phyloP scores from a whole-genome alignment of 2,888 invertebrate species.

The Pristionchus mayeri region DNA sequence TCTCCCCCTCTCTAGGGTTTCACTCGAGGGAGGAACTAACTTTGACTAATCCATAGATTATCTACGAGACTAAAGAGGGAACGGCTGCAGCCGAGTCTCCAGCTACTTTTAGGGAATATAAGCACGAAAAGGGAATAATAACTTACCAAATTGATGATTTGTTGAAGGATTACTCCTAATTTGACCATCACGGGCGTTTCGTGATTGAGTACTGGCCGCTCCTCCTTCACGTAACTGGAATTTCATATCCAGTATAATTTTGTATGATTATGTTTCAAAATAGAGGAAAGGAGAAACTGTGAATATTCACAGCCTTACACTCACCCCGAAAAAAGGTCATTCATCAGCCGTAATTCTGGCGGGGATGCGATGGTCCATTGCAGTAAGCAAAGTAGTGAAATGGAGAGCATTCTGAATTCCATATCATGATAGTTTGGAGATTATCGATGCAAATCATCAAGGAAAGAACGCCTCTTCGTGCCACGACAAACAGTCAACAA shows the following conservation, averaged over 20 bases:
- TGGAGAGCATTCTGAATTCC: background rate
- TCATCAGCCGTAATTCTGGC: conserved; percentile 68
- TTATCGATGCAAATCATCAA: too few species aligned
- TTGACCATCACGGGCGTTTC: conserved; percentile 68
- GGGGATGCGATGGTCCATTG: conserved; percentile 56
- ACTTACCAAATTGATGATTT: conserved; percentile 72
- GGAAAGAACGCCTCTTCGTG: background rate
- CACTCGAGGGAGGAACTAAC: background rate
- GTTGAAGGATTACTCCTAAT: conserved; percentile 69
- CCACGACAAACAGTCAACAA: background rate
- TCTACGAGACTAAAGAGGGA: background rate
- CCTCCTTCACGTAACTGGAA: conserved; percentile 61
- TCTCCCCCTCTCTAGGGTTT: background rate
- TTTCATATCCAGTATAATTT: background rate
- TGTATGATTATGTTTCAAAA: background rate
- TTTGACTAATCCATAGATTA: background rate
- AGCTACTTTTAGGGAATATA: too few species aligned
- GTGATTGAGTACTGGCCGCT: conserved; percentile 69
- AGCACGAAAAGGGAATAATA: too few species aligned
- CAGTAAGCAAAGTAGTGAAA: background rate
- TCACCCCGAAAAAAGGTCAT: conserved; percentile 69
- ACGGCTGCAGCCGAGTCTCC: background rate
- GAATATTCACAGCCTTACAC: too few species aligned
- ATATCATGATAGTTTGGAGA: too few species aligned
- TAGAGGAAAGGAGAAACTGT: conserved; percentile 27